Evolutionary conservation across 23 tunicate genomes (phyloP), one percentile per base, ranked within the genome.

Genomic region (Halocynthia roretzi): DNA sequence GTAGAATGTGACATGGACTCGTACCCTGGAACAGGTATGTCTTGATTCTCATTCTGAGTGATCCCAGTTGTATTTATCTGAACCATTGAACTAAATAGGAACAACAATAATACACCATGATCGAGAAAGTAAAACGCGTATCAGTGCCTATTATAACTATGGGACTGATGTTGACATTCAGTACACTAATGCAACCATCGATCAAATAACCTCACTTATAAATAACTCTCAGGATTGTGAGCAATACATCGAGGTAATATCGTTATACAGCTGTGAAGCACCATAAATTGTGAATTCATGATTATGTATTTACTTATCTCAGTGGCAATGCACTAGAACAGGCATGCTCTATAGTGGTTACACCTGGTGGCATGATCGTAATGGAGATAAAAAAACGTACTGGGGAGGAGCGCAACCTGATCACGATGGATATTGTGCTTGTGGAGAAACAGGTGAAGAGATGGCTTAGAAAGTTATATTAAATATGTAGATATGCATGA

Each of bases 1-100:
- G 70, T 65, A 20, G 22, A 65, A 20, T 65, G 70, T 15, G 70
- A 65, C 31, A 65, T 65, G 70, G 70, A 65, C 31, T 65, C 70
- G 10, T 65, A 65, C 31, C 70, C 70, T 10, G 70, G 70, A 65
- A 65, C 70, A 65, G 70, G 70, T 65, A 15, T 15, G 63, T 58
- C 2, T n/a, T 1, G 63, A 58, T 58, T n/a, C 44, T 31, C 44
- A 31, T 31, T 31, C 44, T 31, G 2, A 31, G 44, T 1, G 44
- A 31, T 31, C 44, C 1, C 44, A 31, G 44, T 31, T 31, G 44
- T 31, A 31, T 31, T 31, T 4, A 31, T 31, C 44, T 31, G 44
- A 58, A 58, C 63, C 17, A 58, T 58, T 58, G 15, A 31, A 31
- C 44, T 31, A 31, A 31, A 65, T 15, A 65, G 70, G 70, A 8